Conservation (phyloP, 2,888 invertebrate genomes). For the Aphidoletes aphidimyza region DNA sequence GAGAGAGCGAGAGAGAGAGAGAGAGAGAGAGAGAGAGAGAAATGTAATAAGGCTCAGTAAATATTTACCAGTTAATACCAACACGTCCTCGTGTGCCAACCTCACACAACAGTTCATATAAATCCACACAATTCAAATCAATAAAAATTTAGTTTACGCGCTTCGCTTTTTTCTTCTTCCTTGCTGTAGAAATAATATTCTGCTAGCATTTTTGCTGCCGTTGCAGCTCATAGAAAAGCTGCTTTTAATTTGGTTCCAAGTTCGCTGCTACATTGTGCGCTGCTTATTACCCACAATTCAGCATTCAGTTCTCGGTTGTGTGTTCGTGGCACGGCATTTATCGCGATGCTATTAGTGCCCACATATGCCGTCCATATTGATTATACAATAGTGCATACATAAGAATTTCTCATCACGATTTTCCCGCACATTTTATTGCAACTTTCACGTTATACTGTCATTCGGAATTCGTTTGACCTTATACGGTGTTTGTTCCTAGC, state of each 20-base stretch:
- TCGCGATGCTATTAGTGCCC: slow-evolving; percentile 30
- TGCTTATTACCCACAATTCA: background rate
- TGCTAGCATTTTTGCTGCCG: background rate
- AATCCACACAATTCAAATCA: slow-evolving; percentile 14
- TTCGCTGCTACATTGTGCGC: background rate
- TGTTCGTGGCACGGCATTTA: background rate
- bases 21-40: background rate
- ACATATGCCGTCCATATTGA: background rate
- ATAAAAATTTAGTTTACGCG: slow-evolving; percentile 43
- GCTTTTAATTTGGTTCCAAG: background rate
- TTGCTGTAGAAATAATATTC: background rate
- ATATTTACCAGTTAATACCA: slow-evolving; percentile 14
- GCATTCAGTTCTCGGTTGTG: background rate
- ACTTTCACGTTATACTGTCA: background rate
- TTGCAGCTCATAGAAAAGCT: no score
- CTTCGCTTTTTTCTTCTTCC: background rate
- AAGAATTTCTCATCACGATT: background rate
- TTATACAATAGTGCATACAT: background rate
- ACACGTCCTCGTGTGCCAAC: background rate
- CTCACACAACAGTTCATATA: background rate
- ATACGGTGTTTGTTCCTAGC: background rate
- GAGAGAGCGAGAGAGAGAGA: background rate
- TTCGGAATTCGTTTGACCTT: slow-evolving; percentile 13
- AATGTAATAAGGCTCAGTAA: slow-evolving; percentile 21
- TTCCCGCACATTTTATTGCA: background rate